These are phyloP conservation scores for Arizona elegans DNA, from an alignment of 2,113 vertebrate genomes.

Conservation along the genomic window DNA sequence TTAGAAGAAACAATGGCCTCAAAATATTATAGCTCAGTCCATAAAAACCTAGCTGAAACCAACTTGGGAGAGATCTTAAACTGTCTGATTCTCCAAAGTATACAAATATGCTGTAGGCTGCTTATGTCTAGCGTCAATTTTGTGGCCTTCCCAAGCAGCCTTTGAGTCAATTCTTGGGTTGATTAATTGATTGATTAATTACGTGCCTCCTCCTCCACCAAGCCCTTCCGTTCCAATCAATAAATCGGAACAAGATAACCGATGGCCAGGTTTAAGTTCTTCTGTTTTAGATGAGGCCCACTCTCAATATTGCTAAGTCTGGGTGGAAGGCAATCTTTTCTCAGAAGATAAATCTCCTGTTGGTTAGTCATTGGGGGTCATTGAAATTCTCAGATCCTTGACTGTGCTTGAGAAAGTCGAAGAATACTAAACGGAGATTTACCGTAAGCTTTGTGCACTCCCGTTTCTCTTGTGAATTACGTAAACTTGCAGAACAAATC, in stretches of 20 bases:
- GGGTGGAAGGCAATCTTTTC: not conserved
- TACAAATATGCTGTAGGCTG: not conserved
- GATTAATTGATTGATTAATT: not conserved
- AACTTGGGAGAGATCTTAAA: not conserved
- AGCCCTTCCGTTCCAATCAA: not conserved
- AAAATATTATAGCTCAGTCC: not conserved
- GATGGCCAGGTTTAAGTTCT: not conserved
- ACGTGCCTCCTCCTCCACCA: not conserved
- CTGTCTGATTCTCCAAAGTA: not conserved
- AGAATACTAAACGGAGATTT: not conserved
- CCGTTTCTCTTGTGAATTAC: not conserved
- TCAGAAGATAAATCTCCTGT: not conserved
- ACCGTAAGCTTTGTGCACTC: not conserved
- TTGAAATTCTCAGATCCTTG: not conserved
- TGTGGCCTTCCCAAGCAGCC: not conserved
- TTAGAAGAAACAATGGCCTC: not conserved
- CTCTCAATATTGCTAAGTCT: not conserved
- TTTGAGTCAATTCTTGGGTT: not conserved
- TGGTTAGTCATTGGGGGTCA: not conserved
- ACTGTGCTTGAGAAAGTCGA: not conserved
- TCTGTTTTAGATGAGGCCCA: not conserved
- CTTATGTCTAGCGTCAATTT: not conserved
- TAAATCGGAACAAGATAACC: not conserved
- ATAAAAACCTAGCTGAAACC: not conserved
- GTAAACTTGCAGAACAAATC: not conserved